Evolutionary conservation across 2,797 vertebrate species (phyloP), one percentile per base, ranked within the genome.

Genomic region (Macroramphosus scolopax): DNA sequence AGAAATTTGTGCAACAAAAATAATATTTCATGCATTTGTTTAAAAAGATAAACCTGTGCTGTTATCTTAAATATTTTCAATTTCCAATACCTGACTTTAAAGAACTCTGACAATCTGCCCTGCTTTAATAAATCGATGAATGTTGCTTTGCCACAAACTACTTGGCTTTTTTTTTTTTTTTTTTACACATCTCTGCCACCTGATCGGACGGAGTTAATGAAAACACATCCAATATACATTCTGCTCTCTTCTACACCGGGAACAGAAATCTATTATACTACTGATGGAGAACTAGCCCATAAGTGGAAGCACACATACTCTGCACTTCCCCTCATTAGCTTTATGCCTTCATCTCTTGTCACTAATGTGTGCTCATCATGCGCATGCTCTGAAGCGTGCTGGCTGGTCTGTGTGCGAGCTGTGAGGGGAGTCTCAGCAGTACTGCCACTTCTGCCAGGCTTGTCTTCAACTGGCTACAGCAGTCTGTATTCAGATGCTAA

Each of bases 401-500:
- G 53, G 45, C 45, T 59, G 69, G 62, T 73, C 47, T 58, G 51
- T 63, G 63, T 51, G 53, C 28, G 44, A 73, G 51, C 56, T 70
- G 67, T 72, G 70, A 61, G 44, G 71, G 63, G 62, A 60, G 69
- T 79, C 79, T 84, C 56, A 28, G 48, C 59, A 54, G 62, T 41
- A 31, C 71, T 82, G 70, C 67, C 77, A 65, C 73, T 77, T 55
- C 54, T 85, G 67, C 65, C 77, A 82, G 66, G 63, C 66, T 65
- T 59, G 73, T 87, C 82, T 87, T 86, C 78, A 74, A 86, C 78
- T 71, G 62, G 72, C 74, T 82, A 81, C 63, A 81, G 76, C 80
- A 74, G 72, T 82, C 84, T 82, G 83, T 75, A 88, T 89, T 91
- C 85, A 89, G 84, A 90, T 86, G 88, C 80, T 89, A 87, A 90